A percentile compares a stretch with the other conserved stretches of the same genome.
Conservation (phyloP, 1,140 invertebrate species). For the Orius insidiosus region DNA sequence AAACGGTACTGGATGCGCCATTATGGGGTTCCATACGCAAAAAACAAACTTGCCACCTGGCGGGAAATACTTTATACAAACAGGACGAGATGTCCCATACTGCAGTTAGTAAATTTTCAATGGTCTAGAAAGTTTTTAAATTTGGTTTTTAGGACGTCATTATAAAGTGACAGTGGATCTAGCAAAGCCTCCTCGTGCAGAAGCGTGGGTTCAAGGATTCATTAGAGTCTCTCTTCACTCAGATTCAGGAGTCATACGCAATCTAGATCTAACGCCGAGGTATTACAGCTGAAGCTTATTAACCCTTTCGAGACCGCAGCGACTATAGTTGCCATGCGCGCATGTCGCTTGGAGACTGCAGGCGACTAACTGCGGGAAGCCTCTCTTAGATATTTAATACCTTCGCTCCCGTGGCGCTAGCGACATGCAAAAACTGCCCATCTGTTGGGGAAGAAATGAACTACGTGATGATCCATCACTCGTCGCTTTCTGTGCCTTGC, state of each 20-base stretch:
- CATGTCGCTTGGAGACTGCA: too few species aligned
- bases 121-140: slow-evolving; percentile 1
- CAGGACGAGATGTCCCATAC: slow-evolving; percentile 56
- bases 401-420: too few species aligned
- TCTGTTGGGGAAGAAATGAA: too few species aligned
- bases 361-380: too few species aligned
- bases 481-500: too few species aligned
- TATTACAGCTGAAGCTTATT: too few species aligned
- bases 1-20: slow-evolving; percentile 42
- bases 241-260: slow-evolving; percentile 49
- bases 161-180: slow-evolving; percentile 61
- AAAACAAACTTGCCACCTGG: slow-evolving; percentile 39
- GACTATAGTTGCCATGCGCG: too few species aligned
- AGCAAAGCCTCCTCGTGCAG: slow-evolving; percentile 56
- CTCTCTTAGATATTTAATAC: too few species aligned
- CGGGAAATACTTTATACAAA: slow-evolving; percentile 56
- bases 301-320: too few species aligned
- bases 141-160: slow-evolving; percentile 44
- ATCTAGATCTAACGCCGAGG: slow-evolving; percentile 59
- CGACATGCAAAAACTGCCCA: too few species aligned
- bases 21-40: slow-evolving; percentile 56
- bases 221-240: slow-evolving; percentile 59
- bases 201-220: slow-evolving; percentile 68
- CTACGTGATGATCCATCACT: too few species aligned
- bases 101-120: slow-evolving; percentile 50